Evolutionary conservation across 2,888 invertebrate genomes (phyloP).

Genomic region (Caenorhabditis auriculariae): DNA sequence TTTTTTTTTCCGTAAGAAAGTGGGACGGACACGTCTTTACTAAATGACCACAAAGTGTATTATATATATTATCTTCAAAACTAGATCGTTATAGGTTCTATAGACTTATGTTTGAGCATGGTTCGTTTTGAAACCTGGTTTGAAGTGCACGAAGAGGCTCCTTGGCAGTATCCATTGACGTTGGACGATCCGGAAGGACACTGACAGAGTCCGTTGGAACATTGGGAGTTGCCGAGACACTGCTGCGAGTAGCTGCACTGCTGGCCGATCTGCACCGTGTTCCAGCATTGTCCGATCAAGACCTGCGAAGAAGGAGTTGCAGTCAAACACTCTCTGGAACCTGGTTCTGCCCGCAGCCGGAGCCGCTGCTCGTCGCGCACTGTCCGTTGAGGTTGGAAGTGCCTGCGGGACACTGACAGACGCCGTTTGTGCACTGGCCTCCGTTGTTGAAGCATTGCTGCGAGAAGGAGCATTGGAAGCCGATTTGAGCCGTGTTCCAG

Average conservation of each 20-base stretch:
- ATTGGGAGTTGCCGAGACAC: slow-evolving; percentile 27
- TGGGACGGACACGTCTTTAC: too few relatives aligned
- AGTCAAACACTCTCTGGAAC: too few relatives aligned
- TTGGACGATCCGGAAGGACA: slow-evolving; percentile 1
- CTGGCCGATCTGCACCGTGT: slow-evolving; percentile 29
- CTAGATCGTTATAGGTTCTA: too few relatives aligned
- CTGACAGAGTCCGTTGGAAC: slow-evolving; percentile 25
- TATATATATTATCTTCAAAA: too few relatives aligned
- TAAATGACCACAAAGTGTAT: too few relatives aligned
- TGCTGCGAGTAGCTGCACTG: slow-evolving; percentile 40
- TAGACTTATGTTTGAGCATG: too few relatives aligned
- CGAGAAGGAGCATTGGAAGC: slow-evolving; percentile 19
- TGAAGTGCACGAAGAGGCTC: too few relatives aligned
- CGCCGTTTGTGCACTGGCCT: slow-evolving; percentile 18
- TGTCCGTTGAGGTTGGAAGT: slow-evolving; percentile 9
- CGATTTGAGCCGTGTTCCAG: slow-evolving; percentile 15
- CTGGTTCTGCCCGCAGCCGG: too few relatives aligned
- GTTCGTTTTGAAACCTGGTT: too few relatives aligned
- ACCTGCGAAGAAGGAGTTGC: too few relatives aligned
- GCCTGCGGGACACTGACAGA: slow-evolving; percentile 26
- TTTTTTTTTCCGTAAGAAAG: too few relatives aligned
- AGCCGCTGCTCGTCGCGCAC: slow-evolving; percentile 3
- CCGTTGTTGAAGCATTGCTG: slow-evolving; percentile 23
- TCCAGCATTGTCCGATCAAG: slow-evolving; percentile 43
- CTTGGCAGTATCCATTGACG: neutral